Percentiles rank a stretch among this genome's conserved stretches.
Conservation (phyloP, 1,140 invertebrate species). For the Aphidius ervi region DNA sequence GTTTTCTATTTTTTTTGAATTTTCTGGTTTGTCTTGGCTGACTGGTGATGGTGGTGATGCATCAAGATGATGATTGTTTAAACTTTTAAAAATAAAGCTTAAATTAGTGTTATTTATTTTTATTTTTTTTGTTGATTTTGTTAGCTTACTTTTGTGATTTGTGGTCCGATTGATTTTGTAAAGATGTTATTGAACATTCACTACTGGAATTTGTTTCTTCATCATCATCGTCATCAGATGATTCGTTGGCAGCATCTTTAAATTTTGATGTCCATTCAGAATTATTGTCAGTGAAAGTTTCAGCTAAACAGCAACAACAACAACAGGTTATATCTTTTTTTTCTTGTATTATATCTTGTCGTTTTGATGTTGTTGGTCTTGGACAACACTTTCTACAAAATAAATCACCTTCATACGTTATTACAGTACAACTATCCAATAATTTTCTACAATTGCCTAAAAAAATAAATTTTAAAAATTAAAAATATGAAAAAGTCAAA, state of each 20-base stretch:
- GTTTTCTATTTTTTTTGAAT: too few relatives aligned
- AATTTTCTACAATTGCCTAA: slow-evolving; percentile 43
- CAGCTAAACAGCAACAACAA: not conserved
- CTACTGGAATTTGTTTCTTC: not conserved
- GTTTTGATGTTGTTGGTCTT: not conserved
- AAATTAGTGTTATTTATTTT: too few relatives aligned
- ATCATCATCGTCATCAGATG: not conserved
- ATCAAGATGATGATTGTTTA: too few relatives aligned
- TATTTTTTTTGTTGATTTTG: too few relatives aligned
- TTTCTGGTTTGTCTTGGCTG: too few relatives aligned
- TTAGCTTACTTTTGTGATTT: not conserved
- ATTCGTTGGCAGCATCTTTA: not conserved
- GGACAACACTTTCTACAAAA: slow-evolving; percentile 42
- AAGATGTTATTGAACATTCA: not conserved
- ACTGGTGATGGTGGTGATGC: too few relatives aligned
- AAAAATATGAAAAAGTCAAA: not conserved
- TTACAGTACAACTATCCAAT: slow-evolving; percentile 38
- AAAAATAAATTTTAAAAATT: slow-evolving; percentile 11
- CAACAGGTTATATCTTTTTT: not conserved
- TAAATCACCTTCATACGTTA: slow-evolving; percentile 39
- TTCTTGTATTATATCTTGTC: too few relatives aligned
- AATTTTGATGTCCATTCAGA: not conserved
- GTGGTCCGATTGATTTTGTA: not conserved
- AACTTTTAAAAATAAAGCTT: too few relatives aligned
- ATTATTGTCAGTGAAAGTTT: not conserved